Evolutionary conservation across 1,140 invertebrate species (phyloP).

Genomic region (Drusus annulatus): DNA sequence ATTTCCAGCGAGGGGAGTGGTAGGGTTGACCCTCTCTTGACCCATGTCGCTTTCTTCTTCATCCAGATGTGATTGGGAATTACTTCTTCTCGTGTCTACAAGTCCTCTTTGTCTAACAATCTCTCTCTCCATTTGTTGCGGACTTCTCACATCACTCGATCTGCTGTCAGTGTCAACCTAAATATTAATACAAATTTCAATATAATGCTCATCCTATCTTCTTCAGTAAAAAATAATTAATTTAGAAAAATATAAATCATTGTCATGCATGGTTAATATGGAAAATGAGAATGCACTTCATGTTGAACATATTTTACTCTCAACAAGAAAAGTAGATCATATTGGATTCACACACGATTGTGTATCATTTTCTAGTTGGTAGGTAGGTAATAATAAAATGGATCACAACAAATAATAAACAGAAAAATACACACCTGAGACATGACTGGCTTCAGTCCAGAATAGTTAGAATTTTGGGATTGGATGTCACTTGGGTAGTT

Average conservation of each 20-base stretch:
- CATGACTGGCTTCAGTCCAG: conserved; percentile 26
- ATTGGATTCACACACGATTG: neutral
- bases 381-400: neutral
- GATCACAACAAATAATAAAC: neutral
- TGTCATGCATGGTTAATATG: neutral
- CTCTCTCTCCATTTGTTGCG: conserved; percentile 74
- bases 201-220: neutral
- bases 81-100: conserved; percentile 71
- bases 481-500: conserved; percentile 49
- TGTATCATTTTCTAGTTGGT: neutral
- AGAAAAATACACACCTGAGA: conserved; percentile 38
- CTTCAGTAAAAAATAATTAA: neutral
- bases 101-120: conserved; percentile 71
- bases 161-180: conserved; percentile 51
- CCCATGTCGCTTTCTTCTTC: conserved; percentile 62
- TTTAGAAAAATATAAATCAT: neutral
- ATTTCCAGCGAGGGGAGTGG: conserved; percentile 35
- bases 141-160: conserved; percentile 69
- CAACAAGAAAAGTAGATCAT: neutral
- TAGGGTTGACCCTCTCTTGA: conserved; percentile 46
- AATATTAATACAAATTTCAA: conserved; percentile 7
- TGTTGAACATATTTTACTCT: no score
- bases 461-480: conserved; percentile 31
- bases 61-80: conserved; percentile 76
- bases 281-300: no score